These are phyloP conservation scores for Eonycteris spelaea DNA, from an alignment of 2,113 vertebrate species.

Conservation along the genomic window DNA sequence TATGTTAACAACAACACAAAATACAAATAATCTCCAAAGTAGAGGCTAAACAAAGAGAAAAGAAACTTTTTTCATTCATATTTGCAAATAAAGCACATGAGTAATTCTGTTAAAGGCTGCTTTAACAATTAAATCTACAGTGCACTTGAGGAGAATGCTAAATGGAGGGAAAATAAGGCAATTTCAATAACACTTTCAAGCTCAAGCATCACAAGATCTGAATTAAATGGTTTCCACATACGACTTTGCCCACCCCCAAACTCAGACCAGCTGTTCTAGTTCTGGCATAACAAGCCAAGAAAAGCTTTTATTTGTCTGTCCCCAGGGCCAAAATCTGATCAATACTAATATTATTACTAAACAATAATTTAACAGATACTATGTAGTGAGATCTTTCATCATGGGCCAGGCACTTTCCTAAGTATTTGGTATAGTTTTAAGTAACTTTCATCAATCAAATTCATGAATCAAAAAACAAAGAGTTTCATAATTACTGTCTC, in stretches of 20 bases:
- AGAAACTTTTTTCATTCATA: neutral
- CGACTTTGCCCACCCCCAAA: neutral
- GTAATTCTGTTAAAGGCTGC: neutral
- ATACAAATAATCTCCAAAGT: neutral
- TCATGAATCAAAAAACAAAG: neutral
- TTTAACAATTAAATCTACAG: neutral
- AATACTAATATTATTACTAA: neutral
- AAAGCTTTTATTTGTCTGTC: neutral
- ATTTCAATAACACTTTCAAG: neutral
- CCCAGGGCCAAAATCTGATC: neutral
- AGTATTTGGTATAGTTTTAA: neutral
- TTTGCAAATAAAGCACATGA: neutral
- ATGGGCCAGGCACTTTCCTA: neutral
- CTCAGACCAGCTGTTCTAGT: neutral
- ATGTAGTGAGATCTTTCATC: neutral
- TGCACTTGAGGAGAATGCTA: neutral
- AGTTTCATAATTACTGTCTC: neutral
- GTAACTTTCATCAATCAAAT: neutral
- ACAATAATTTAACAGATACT: neutral
- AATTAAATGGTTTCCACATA: neutral
- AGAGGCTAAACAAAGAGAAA: conserved; percentile 6
- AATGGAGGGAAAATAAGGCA: neutral
- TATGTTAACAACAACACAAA: neutral
- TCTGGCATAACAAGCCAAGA: neutral
- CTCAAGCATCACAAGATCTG: neutral